phyloP scores from a whole-genome alignment of 1,140 invertebrate genomes.

The Nasonia longicornis region DNA sequence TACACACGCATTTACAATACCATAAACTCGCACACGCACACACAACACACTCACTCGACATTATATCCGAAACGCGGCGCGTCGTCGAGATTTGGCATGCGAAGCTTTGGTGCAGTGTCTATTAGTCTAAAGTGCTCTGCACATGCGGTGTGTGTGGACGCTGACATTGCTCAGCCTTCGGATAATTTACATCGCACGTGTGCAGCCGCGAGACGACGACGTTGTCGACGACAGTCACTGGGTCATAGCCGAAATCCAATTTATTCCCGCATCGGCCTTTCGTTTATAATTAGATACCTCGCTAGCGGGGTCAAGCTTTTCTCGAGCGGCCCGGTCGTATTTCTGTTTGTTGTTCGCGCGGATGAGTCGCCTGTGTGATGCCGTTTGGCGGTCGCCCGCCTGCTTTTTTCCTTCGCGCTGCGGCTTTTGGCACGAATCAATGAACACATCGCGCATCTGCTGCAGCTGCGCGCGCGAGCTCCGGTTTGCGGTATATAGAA shows the following conservation, averaged over 20 bases:
- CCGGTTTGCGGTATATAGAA: background rate
- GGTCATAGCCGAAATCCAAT: slow-evolving; percentile 25
- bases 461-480: background rate
- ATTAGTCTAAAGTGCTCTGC: background rate
- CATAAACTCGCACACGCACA: background rate
- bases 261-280: slow-evolving; percentile 2
- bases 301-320: background rate
- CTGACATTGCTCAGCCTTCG: slow-evolving; percentile 32
- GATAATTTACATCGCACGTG: slow-evolving; percentile 23
- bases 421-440: slow-evolving; percentile 38
- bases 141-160: background rate
- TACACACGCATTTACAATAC: background rate
- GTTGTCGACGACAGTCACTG: background rate
- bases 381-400: background rate
- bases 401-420: background rate
- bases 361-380: background rate
- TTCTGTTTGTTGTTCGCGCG: background rate
- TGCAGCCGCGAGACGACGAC: background rate
- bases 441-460: slow-evolving; percentile 7
- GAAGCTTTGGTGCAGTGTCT: background rate
- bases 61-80: background rate
- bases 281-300: slow-evolving; percentile 17
- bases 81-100: background rate
- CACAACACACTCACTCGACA: background rate
- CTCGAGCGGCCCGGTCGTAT: background rate